phyloP scores from a whole-genome alignment of 2,113 vertebrate species.

The Coracopsis vasa region DNA sequence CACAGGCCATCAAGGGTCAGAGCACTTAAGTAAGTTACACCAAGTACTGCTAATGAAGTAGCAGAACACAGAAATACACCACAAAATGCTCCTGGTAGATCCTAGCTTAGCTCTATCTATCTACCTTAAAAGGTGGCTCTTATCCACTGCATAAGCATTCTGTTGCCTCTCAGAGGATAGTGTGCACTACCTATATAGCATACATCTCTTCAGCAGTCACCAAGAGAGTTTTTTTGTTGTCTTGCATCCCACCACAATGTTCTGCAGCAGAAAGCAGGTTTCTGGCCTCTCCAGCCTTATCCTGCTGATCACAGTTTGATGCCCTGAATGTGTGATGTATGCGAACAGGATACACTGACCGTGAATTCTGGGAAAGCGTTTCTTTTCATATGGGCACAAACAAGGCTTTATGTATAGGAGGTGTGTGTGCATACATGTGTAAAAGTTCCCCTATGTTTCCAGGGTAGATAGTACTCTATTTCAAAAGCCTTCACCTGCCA shows the following conservation, averaged over 20 bases:
- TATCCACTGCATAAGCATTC: neutral
- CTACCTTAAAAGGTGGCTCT: neutral
- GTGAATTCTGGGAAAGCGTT: neutral
- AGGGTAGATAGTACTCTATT: neutral
- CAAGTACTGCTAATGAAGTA: fast-evolving
- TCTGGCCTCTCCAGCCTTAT: neutral
- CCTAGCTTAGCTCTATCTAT: neutral
- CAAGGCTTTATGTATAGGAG: neutral
- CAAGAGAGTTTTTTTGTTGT: neutral
- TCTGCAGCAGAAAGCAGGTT: neutral
- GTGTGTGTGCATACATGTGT: neutral
- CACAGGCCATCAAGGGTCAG: neutral
- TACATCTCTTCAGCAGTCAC: neutral
- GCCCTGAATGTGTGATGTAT: neutral
- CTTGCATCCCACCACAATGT: neutral
- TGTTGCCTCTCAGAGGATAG: neutral
- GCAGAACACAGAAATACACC: neutral
- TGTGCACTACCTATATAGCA: neutral
- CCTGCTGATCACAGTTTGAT: neutral
- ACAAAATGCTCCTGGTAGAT: neutral
- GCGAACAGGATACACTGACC: neutral
- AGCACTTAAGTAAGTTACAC: neutral
- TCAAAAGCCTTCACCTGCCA: neutral
- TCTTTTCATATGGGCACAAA: neutral
- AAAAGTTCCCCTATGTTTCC: neutral